Conservation (phyloP, 2,113 vertebrate species). For the Lichenostomus cassidix region DNA sequence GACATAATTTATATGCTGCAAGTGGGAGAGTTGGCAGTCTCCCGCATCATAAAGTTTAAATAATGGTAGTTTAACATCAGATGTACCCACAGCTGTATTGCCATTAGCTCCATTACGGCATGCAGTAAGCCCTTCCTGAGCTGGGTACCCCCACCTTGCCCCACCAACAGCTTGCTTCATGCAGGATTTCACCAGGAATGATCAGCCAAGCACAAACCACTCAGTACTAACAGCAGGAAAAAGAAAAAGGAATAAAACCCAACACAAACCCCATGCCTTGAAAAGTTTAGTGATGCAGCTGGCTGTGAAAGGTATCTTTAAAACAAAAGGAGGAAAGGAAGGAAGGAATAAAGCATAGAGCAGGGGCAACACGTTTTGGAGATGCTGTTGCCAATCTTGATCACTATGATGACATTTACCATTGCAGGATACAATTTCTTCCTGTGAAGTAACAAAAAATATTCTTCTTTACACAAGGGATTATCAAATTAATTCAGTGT, state of each 20-base stretch:
- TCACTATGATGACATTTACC: background rate
- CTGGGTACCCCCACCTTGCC: slow-evolving; percentile 16
- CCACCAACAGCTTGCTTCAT: slow-evolving; percentile 11
- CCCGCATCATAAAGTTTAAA: slow-evolving; percentile 86
- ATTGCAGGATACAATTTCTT: background rate
- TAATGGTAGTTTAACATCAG: slow-evolving; percentile 76
- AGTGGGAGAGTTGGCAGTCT: slow-evolving; percentile 71
- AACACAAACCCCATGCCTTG: background rate
- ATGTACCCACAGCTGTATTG: slow-evolving; percentile 75
- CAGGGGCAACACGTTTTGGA: background rate
- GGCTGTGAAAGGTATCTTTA: background rate
- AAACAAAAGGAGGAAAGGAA: background rate
- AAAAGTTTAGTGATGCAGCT: background rate
- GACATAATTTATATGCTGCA: slow-evolving; percentile 78
- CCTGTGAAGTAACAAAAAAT: background rate
- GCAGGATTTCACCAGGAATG: background rate
- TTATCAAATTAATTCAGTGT: slow-evolving; percentile 14
- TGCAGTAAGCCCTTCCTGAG: slow-evolving; percentile 21
- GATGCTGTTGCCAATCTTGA: background rate
- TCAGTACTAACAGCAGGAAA: accelerated
- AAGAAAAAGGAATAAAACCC: background rate
- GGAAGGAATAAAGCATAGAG: background rate
- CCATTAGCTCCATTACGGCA: slow-evolving; percentile 84
- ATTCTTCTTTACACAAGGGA: background rate
- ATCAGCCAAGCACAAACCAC: background rate